A percentile compares a stretch with the other conserved stretches of the same genome.
These are phyloP conservation scores for Onychorhynchus coronatus DNA, from an alignment of 2,113 vertebrate species.

Conservation along the genomic window DNA sequence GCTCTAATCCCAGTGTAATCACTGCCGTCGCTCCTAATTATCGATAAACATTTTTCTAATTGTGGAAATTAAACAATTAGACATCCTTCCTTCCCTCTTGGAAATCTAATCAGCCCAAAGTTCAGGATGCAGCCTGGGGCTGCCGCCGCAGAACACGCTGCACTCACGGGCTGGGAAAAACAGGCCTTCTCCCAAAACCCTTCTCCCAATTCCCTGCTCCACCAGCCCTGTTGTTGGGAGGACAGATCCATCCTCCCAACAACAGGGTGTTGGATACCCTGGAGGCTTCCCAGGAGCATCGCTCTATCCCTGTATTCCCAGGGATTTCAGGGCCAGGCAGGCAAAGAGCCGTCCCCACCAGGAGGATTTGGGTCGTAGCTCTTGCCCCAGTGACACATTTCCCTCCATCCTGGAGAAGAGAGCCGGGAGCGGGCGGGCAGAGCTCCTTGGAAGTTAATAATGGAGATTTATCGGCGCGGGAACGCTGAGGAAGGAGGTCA, in stretches of 20 bases:
- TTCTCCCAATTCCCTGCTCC: no score
- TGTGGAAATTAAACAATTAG: slow-evolving; percentile 54
- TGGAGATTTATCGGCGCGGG: not conserved
- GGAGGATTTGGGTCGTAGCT: not conserved
- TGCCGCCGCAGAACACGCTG: fast-evolving
- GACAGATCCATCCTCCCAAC: fast-evolving
- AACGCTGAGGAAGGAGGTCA: not conserved
- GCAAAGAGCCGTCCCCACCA: fast-evolving
- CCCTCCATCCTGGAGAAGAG: not conserved
- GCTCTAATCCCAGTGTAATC: slow-evolving; percentile 30
- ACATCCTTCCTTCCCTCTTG: slow-evolving; percentile 52
- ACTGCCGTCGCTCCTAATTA: slow-evolving; percentile 43
- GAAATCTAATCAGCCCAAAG: slow-evolving; percentile 10
- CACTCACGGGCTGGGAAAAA: not conserved
- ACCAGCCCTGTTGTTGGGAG: not conserved
- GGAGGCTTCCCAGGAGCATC: not conserved
- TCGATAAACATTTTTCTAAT: slow-evolving; percentile 48
- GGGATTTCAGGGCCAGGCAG: not conserved
- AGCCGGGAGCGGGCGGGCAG: not conserved
- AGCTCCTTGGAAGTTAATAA: not conserved
- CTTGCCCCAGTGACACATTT: not conserved
- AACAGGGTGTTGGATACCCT: fast-evolving
- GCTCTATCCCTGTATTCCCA: fast-evolving
- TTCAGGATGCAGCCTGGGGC: not conserved
- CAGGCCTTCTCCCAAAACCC: not conserved